phyloP scores from a whole-genome alignment of 2,888 invertebrate species.

The Scaptomyza caliginosa region DNA sequence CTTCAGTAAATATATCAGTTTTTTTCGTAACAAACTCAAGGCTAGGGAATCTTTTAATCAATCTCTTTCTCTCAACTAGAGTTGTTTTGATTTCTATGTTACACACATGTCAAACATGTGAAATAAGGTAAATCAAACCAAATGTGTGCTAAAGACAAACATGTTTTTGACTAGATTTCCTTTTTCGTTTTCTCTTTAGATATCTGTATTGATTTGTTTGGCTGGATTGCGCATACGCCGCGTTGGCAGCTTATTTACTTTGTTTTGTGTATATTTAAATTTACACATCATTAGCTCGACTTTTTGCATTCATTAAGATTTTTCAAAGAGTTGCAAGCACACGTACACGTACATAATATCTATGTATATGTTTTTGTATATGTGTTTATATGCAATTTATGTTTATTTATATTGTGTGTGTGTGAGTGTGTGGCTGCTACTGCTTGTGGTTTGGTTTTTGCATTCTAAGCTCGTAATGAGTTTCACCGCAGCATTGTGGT shows the following conservation, averaged over 20 bases:
- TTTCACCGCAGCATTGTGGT: constrained; percentile 76
- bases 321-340: constrained; percentile 50
- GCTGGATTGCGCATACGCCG: constrained; percentile 48
- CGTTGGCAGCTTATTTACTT: constrained; percentile 24
- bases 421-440: constrained; percentile 15
- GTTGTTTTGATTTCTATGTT: not conserved
- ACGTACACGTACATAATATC: too few species aligned
- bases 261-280: constrained; percentile 52
- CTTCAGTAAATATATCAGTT: too few species aligned
- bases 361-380: not conserved
- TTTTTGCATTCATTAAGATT: constrained; percentile 71
- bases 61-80: too few species aligned
- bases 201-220: constrained; percentile 12
- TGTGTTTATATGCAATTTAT: constrained; percentile 14
- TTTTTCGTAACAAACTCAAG: too few species aligned
- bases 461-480: constrained; percentile 80
- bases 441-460: constrained; percentile 67
- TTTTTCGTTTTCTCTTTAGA: not conserved
- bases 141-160: not conserved
- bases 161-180: not conserved
- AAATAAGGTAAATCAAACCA: not conserved
- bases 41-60: too few species aligned
- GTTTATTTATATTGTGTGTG: constrained; percentile 1
- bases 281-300: constrained; percentile 72
- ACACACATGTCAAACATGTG: too few species aligned